Base-by-base conservation (phyloP, 37 sponge, comb jelly and placozoan genomes). In the Theonella swinhoei region DNA sequence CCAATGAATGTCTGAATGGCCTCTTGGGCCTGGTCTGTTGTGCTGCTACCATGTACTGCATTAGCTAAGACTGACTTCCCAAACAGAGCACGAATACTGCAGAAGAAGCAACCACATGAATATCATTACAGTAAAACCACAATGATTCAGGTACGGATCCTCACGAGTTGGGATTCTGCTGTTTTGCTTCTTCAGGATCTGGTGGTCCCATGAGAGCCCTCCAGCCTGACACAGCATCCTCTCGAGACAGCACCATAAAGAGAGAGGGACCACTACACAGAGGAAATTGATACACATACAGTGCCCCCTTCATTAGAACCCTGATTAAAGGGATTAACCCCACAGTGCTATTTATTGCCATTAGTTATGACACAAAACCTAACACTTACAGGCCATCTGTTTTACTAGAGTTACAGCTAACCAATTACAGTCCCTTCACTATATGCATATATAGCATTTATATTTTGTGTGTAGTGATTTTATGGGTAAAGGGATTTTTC, bases 191-290 rank as follows among this genome's bases (percentile, higher is more conserved):
- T 33, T 79, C 87, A 9, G 99, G 99, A 58, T 98, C 89, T 19
- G 72, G 64, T 4, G 93, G 93, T 39, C 99, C 99, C 87, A 96
- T 90, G 28, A 98, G 47, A 31, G 86, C 89, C 71, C 98, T 91
- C 94, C 94, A 96, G 9, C 95, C 97, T 19, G 38, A 23, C 0
- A 98, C 86, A 32, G 98, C 99, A 72, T 98, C 99, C 34, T 84
- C 82, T 36, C 87, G 80, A 9, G 91, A 87, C 63, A 98, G 76
- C 58, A 98, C 97, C 97, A 98, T 90, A 82, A 98, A 89, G 82
- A 96, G 60, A 29, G 95, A 94, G 25, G 96, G 91, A 30, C 98
- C 98, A 80, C 96, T 94, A 62, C 0, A 54, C 38, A 25, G 63
- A 69, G 36, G 23, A 8, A 41, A 42, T 26, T 5, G 33, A 37